These are phyloP conservation scores for Petroica traversi DNA, from an alignment of 2,113 vertebrate species.

Conservation along the genomic window DNA sequence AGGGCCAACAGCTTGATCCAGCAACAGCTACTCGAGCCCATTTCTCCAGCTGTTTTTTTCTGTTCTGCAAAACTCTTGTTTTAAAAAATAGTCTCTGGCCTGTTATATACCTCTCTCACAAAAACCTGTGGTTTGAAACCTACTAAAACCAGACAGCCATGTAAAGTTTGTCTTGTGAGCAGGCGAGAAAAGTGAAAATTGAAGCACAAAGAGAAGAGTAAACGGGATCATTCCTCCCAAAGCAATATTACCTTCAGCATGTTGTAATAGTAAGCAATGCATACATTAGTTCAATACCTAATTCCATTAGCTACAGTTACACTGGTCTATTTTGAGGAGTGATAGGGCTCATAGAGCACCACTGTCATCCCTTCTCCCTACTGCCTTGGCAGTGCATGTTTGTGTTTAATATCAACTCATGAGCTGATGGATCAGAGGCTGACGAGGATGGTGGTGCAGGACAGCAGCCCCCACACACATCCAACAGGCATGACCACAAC, in stretches of 20 bases:
- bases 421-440: not conserved
- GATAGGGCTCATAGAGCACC: fast-evolving
- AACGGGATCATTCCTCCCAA: not conserved
- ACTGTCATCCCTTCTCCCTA: not conserved
- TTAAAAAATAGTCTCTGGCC: not conserved
- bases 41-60: not conserved
- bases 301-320: not conserved
- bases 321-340: not conserved
- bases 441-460: fast-evolving
- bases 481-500: not conserved
- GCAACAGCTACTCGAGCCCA: not conserved
- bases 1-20: not conserved
- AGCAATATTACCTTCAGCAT: not conserved
- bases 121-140: not conserved
- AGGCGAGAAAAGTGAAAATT: not conserved
- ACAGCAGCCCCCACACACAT: fast-evolving
- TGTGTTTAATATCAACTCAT: not conserved
- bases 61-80: not conserved
- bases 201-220: not conserved
- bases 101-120: not conserved
- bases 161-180: not conserved
- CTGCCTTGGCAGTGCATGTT: fast-evolving
- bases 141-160: not conserved
- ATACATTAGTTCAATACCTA: not conserved
- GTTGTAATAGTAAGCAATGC: not conserved